Base-by-base conservation (phyloP, 2,888 invertebrate species). In the Subacronicta megacephala region DNA sequence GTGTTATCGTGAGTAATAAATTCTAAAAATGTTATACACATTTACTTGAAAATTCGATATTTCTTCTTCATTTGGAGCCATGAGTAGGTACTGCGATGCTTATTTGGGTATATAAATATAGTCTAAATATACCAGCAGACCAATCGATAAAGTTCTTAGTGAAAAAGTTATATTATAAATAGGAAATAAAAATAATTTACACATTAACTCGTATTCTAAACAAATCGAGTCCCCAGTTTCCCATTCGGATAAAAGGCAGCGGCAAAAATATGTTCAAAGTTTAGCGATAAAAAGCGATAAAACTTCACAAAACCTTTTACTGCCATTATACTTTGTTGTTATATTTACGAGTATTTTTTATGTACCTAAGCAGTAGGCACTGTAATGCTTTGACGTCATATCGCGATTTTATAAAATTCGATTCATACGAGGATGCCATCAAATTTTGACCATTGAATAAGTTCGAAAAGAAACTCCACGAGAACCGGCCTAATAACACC, bases 231-330 rank as follows among this genome's bases (percentile, higher is more conserved):
- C 57, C 50, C 66, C 15, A 23, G 31, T 15, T 36, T 41, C 40
- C 56, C 57, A 61, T 72, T 65, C 52, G 62, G 47, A 74, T 62
- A 72, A 54, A 56, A 59, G 46, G 61, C 72, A 59, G 52, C 56
- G 41, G 33, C 40, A 58, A 51, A 72, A 75, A 72, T 75, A 75
- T 59, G 72, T 66, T 41, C 75, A 49, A 72, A 72, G 75, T 72
- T 72, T 43, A 15, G 62, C 75, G 56, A 72, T 72, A 72, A 75
- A 75, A 62, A 67, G 49, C 37, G 66, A 75, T 71, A 75, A 54
- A 66, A 57, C 52, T 71, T 55, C 47, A 60, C 42, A 41, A 53
- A 44, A 46, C 36, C 42, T 57, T 67, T 75, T 55, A 66, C 40
- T 64, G 63, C 17, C 16, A 12, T 56, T 47, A 13, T 18, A 38